Conservation (phyloP, 2,113 vertebrate species). For the Myxocyprinus asiaticus region DNA sequence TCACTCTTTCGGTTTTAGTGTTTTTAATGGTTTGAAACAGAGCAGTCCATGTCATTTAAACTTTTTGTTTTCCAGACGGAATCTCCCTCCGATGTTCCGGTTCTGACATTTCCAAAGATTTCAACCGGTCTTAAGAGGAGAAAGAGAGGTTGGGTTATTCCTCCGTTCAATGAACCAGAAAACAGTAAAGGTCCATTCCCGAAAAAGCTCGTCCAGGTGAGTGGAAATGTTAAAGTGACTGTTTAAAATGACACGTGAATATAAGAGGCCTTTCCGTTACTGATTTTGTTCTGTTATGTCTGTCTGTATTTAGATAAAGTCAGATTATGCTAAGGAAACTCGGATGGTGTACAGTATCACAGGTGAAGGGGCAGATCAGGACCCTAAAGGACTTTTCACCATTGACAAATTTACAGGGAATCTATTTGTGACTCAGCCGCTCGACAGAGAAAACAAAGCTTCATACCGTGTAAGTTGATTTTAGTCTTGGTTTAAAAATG, state of each 20-base stretch:
- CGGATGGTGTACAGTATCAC: slow-evolving; percentile 64
- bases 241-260: background rate
- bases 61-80: slow-evolving; percentile 42
- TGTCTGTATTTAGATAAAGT: slow-evolving; percentile 64
- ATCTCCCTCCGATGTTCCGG: slow-evolving; percentile 11
- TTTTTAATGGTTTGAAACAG: too few relatives aligned
- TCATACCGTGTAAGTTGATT: slow-evolving; percentile 46
- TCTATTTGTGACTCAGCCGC: slow-evolving; percentile 60
- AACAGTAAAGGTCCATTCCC: slow-evolving; percentile 63
- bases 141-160: slow-evolving; percentile 76
- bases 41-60: background rate
- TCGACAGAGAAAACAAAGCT: slow-evolving; percentile 66
- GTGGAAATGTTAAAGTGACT: background rate
- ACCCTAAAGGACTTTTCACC: slow-evolving; percentile 60
- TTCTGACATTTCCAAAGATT: slow-evolving; percentile 62
- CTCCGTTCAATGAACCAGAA: slow-evolving; percentile 53
- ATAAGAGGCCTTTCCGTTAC: background rate
- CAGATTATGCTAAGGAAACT: slow-evolving; percentile 27
- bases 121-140: slow-evolving; percentile 60
- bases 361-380: slow-evolving; percentile 66
- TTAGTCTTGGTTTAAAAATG: too few relatives aligned
- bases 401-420: slow-evolving; percentile 45
- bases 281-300: slow-evolving; percentile 8
- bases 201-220: slow-evolving; percentile 53
- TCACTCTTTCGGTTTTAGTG: too few relatives aligned